phyloP scores from a whole-genome alignment of 2,888 invertebrate species.

The Rosalia funebris region DNA sequence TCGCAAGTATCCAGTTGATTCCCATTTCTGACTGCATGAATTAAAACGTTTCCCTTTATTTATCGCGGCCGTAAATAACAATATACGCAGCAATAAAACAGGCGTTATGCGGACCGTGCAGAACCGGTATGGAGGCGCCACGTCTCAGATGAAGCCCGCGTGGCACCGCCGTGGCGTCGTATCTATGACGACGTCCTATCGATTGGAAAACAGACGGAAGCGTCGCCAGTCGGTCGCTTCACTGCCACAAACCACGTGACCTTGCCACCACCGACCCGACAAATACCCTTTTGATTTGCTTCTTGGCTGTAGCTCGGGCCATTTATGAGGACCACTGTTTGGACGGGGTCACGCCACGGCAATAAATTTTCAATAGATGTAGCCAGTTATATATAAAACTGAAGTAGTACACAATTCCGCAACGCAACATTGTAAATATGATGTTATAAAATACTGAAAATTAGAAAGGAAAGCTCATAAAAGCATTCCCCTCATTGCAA shows the following conservation, averaged over 20 bases:
- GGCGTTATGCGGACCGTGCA: too few relatives aligned
- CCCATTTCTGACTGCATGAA: too few relatives aligned
- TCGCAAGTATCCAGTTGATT: too few relatives aligned
- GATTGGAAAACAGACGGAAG: conserved; percentile 53
- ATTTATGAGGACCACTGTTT: not conserved
- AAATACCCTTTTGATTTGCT: conserved; percentile 35
- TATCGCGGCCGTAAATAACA: not conserved
- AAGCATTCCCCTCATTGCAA: too few relatives aligned
- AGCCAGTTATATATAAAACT: too few relatives aligned
- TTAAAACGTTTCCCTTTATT: too few relatives aligned
- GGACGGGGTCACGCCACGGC: conserved; percentile 1
- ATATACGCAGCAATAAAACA: conserved; percentile 12
- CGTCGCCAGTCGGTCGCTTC: conserved; percentile 53
- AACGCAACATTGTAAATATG: too few relatives aligned
- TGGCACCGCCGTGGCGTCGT: conserved; percentile 57
- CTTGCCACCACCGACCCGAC: conserved; percentile 42
- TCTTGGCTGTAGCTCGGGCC: conserved; percentile 11
- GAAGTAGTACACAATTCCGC: too few relatives aligned
- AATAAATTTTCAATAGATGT: not conserved
- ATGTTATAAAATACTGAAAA: too few relatives aligned
- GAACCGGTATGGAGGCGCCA: conserved; percentile 60
- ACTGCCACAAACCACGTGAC: conserved; percentile 49
- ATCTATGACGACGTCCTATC: conserved; percentile 55
- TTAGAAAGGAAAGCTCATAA: too few relatives aligned
- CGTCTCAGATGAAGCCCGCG: conserved; percentile 55